Evolutionary conservation across 1,140 invertebrate species (phyloP).

Genomic region (Trissolcus basalis): DNA sequence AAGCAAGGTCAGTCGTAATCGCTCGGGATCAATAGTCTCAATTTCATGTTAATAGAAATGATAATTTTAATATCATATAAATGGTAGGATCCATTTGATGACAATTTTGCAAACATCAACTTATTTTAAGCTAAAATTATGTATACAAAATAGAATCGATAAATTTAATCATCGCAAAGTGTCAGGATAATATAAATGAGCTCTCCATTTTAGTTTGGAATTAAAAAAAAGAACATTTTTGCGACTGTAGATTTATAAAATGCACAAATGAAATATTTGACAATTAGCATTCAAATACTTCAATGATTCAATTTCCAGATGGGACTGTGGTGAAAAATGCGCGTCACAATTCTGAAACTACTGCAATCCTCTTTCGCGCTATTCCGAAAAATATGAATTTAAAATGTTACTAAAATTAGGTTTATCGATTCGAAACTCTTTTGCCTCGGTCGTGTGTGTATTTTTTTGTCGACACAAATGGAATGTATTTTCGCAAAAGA

Average conservation of each 20-base stretch:
- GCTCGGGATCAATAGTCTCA: constrained; percentile 18
- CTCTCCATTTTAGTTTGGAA: no score
- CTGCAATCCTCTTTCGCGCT: not conserved
- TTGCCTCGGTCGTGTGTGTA: not conserved
- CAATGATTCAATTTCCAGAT: no score
- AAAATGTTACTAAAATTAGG: constrained; percentile 4
- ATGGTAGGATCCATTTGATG: no score
- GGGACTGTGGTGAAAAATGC: not conserved
- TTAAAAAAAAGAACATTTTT: no score
- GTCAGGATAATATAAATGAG: no score
- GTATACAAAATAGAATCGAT: no score
- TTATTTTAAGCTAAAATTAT: no score
- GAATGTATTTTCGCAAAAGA: not conserved
- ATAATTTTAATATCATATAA: constrained; percentile 7
- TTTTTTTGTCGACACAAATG: not conserved
- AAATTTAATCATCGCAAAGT: no score
- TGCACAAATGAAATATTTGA: no score
- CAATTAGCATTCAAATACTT: no score
- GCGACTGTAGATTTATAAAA: no score
- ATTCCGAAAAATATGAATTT: not conserved
- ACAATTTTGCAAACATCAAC: no score
- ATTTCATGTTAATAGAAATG: constrained; percentile 3
- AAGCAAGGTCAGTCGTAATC: constrained; percentile 34
- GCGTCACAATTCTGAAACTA: not conserved
- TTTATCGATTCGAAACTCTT: not conserved